These are phyloP conservation scores for Platygyra sinensis DNA, from an alignment of 64 coral and sea anemone genomes.

Conservation along the genomic window DNA sequence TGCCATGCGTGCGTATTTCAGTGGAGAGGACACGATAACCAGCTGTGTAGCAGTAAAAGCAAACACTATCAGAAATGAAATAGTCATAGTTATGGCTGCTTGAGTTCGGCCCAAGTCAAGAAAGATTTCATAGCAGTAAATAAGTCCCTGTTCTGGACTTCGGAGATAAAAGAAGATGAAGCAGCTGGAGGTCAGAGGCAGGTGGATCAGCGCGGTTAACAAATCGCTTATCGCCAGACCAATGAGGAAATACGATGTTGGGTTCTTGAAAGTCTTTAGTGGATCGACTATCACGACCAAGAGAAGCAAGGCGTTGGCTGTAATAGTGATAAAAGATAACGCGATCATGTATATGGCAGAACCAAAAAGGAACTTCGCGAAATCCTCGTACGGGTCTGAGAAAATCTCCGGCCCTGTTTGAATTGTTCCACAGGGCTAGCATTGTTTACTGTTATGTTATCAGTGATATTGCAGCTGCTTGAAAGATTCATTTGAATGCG, in stretches of 20 bases:
- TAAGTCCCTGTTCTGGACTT: background rate
- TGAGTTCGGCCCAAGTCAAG: background rate
- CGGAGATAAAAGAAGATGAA: background rate
- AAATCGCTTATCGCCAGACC: background rate
- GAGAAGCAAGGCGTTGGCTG: background rate
- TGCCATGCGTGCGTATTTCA: background rate
- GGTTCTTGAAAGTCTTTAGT: background rate
- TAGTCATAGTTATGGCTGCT: no score
- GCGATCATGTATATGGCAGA: background rate
- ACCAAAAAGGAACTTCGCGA: background rate
- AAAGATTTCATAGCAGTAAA: background rate
- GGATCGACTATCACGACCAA: background rate
- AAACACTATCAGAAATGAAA: conserved; percentile 36
- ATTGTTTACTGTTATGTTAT: no score
- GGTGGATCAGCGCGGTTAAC: background rate
- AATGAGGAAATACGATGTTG: background rate
- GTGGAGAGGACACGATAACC: conserved; percentile 24
- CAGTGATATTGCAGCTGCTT: no score
- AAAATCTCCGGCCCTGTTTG: no score
- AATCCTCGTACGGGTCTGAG: background rate
- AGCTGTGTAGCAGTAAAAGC: conserved; percentile 24
- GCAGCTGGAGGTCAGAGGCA: background rate
- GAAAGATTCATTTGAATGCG: no score
- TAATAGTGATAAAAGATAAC: background rate
- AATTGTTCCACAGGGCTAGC: no score